Base-by-base conservation (phyloP, 2,888 invertebrate genomes). In the Philopedon plagiatum region DNA sequence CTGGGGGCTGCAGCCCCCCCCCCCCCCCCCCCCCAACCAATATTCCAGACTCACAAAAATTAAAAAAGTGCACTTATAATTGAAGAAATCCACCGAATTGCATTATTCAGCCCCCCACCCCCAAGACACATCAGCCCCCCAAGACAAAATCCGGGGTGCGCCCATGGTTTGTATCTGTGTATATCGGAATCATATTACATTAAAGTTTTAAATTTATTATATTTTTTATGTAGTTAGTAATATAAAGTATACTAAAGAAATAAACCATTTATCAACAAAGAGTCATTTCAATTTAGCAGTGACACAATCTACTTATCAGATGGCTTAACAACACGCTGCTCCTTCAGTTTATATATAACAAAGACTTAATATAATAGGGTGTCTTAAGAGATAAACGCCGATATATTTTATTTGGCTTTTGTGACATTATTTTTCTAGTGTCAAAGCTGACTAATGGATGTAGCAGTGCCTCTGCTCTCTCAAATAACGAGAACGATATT, bases 361-460 rank as follows among this genome's bases (percentile, higher is more conserved):
- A 57, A 39, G 39, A 37, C 29, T 32, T 56, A 56, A 34, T 57
- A 57, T 57, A 57, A 57, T 57, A 37, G 37, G 69, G 75, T 81
- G 81, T 81, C 82, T 78, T 76, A 76, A 79, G 77, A 78, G 78
- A 79, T 80, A 76, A 79, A 80, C 79, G 81, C 81, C 81, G 80
- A 82, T 81, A 82, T 82, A 82, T 82, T 81, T 81, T 81, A 81
- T 82, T 81, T 80, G 77, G 81, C 80, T 78, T 81, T 78, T 79
- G 80, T 79, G 79, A 80, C 82, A 78, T 82, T 82, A 81, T 83
- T 83, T 82, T 81, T 81, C 78, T 76, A 77, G 78, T 81, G 83
- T 84, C 84, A 81, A 83, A 82, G 80, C 80, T 82, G 81, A 84
- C 83, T 83, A 83, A 84, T 83, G 83, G 82, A 81, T 79, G 78